Conservation (phyloP, 2,797 vertebrate genomes). For the Tauraco hartlaubi region DNA sequence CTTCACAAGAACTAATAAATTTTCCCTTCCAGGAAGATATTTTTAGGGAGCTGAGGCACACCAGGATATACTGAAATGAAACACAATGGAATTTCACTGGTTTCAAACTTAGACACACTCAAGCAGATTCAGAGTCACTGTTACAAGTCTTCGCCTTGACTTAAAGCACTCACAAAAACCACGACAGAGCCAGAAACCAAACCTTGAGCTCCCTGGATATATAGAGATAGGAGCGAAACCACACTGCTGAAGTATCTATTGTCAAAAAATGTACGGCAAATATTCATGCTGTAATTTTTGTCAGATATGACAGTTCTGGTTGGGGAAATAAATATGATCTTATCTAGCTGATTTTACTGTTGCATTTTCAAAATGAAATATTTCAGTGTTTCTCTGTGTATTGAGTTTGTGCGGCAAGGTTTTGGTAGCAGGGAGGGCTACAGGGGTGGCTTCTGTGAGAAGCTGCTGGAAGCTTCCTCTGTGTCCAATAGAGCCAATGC, state of each 20-base stretch:
- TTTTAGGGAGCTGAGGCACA: conserved; percentile 23
- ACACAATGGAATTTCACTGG: conserved; percentile 6
- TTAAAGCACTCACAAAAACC: background rate
- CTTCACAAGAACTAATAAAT: conserved; percentile 15
- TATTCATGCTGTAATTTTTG: background rate
- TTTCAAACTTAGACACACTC: background rate
- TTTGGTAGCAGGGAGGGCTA: too few species aligned
- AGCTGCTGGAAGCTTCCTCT: too few species aligned
- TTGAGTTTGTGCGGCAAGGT: too few species aligned
- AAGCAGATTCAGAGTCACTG: background rate
- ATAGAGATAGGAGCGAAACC: background rate
- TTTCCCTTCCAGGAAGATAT: conserved; percentile 15
- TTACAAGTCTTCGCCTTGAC: background rate
- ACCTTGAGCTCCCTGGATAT: background rate
- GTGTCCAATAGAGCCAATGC: too few species aligned
- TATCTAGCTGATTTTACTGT: background rate
- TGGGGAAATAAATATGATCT: background rate
- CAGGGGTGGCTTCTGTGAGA: too few species aligned
- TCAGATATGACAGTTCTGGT: background rate
- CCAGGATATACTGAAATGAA: background rate
- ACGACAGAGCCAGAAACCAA: background rate
- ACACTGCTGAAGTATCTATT: background rate
- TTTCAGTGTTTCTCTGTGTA: background rate
- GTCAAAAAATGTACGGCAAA: background rate
- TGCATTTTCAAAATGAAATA: background rate